Conservation (phyloP, 2,888 invertebrate species). For the Marasmarcha lunaedactyla region DNA sequence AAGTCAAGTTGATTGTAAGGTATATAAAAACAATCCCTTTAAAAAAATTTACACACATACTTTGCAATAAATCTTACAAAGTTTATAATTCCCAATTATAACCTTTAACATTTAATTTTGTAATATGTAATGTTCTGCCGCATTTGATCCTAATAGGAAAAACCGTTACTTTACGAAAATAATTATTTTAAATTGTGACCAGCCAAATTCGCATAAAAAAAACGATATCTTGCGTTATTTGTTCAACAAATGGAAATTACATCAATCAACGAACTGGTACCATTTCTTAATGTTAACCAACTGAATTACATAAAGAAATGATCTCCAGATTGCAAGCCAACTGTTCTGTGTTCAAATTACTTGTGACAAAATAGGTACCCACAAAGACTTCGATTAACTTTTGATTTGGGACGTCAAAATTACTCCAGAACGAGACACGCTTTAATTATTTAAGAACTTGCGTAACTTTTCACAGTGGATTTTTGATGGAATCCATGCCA, state of each 20-base stretch:
- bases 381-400: background rate
- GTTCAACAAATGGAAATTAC: background rate
- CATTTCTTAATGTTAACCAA: conserved; percentile 1
- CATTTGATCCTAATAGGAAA: too few relatives aligned
- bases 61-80: too few relatives aligned
- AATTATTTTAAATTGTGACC: too few relatives aligned
- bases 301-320: conserved; percentile 31
- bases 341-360: conserved; percentile 21
- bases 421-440: background rate
- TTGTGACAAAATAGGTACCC: background rate
- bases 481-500: background rate
- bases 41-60: too few relatives aligned
- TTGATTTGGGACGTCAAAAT: background rate
- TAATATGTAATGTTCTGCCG: too few relatives aligned
- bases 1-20: too few relatives aligned
- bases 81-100: too few relatives aligned
- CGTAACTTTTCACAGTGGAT: background rate
- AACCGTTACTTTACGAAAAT: too few relatives aligned
- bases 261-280: background rate
- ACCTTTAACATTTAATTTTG: too few relatives aligned
- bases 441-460: background rate
- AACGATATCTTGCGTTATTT: background rate
- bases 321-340: conserved; percentile 28
- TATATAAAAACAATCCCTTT: too few relatives aligned
- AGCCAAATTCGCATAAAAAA: background rate